Evolutionary conservation across 1,140 invertebrate genomes (phyloP), one percentile per base, ranked within the genome.

Genomic region (Hylyphantes graminicola): DNA sequence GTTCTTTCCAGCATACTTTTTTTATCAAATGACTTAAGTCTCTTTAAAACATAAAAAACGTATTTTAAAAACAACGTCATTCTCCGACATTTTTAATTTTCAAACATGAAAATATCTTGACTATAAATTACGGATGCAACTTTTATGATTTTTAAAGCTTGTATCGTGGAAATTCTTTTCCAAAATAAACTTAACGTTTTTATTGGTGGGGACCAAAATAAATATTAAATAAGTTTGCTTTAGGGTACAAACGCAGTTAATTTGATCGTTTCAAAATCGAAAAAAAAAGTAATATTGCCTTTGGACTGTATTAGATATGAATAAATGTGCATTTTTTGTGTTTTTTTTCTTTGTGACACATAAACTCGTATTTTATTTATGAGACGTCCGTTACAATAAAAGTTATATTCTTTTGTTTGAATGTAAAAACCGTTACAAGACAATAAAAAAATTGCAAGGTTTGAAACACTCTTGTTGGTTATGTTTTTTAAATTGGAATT

Each of bases 331-430:
- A 12, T 57, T 19, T 21, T 74, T 15, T 74, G 15, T 21, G 10
- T 19, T 6, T 72, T 51, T 19, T 15, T 21, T 74, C 15, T 55
- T 35, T 57, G n/a, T 57, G 72, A 74, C 51, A 74, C 54, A 11
- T 51, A 11, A 57, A 74, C 72, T 54, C 72, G 72, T 57, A 55
- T 74, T 74, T 74, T 74, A 74, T 74, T 74, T 74, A 74, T 74
- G 54, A 74, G 72, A 74, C 17, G 54, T 72, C 68, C 50, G 10
- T 19, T 57, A 8, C 72, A 4, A 35, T 57, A 59, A 35, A 61
- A 15, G 6, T 15, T 12, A 61, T 61, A 15, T 59, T 74, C 57
- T 57, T 74, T 74, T 35, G 35, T 35, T 35, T 35, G 35, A 35
- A 35, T 35, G 35, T 35, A 35, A 35, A 35, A 35, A 35, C 35